Percentiles rank a stretch among this genome's conserved stretches.
Evolutionary conservation across 2,113 vertebrate species (phyloP).

Genomic region (Cavia porcellus): DNA sequence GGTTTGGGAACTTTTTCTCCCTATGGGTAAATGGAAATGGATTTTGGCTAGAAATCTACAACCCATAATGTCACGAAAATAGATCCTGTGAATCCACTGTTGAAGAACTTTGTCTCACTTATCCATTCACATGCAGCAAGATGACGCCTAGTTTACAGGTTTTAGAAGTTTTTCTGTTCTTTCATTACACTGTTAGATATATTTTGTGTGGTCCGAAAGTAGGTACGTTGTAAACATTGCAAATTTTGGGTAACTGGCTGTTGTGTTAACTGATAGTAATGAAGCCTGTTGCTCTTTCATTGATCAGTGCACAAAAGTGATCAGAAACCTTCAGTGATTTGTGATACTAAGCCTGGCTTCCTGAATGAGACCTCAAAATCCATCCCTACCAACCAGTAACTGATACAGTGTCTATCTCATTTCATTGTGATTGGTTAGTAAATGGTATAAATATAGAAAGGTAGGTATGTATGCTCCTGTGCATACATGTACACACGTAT

Average conservation of each 20-base stretch:
- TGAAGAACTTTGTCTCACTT: slow-evolving; percentile 68
- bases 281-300: slow-evolving; percentile 3
- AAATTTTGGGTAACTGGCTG: not conserved
- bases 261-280: not conserved
- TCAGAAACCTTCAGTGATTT: not conserved
- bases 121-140: not conserved
- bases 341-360: not conserved
- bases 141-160: not conserved
- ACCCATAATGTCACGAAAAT: slow-evolving; percentile 35
- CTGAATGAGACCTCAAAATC: not conserved
- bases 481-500: not conserved
- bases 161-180: not conserved
- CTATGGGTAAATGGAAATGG: slow-evolving; percentile 2
- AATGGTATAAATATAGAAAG: not conserved
- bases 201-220: not conserved
- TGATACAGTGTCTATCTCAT: not conserved
- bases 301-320: not conserved
- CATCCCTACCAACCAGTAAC: not conserved
- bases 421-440: not conserved
- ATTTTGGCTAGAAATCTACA: slow-evolving; percentile 42
- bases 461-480: not conserved
- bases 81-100: not conserved
- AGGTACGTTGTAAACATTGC: not conserved
- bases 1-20: slow-evolving; percentile 41
- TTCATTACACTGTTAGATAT: not conserved